Evolutionary conservation across 2,888 invertebrate species (phyloP), one percentile per base, ranked within the genome.

Genomic region (Empis livida): DNA sequence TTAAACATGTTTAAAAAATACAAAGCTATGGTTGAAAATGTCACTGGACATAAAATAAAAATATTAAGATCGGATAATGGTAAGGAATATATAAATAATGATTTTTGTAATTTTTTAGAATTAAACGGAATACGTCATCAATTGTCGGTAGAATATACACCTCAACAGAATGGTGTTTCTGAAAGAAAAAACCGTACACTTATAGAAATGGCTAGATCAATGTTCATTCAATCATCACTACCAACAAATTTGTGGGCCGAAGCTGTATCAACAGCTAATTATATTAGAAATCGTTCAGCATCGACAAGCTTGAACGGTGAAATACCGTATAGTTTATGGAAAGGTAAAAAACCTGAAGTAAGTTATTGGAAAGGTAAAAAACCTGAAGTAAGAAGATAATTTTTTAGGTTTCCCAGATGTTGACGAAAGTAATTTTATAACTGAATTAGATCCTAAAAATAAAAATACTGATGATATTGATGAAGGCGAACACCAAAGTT

Each of bases 21-120:
- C 10, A 44, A 44, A 44, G 14, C 44, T 20, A n/a, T 37, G 23
- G 17, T 37, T 35, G 44, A 44, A 37, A 44, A 39, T 44, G 15
- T 44, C 30, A 39, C 17, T 39, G 44, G 44, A 11, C 13, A 16
- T 23, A 8, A 10, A n/a, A 45, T 39, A 6, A 45, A 45, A 30
- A 15, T 37, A 5, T 5, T 39, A 3, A 3, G 44, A 11, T 16
- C 39, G 10, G 31, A 44, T 13, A 44, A 44, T 30, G 39, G 44
- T 3, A 16, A 30, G 14, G 39, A 44, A 35, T 39, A 39, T 30
- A 11, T 17, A 16, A 39, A 30, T 16, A 31, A 27, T 8, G 20
- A 39, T 3, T 45, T 44, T 17, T 13, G 13, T 1, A 4, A n/a
- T 14, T 44, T 27, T 39, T 23, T 44, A 15, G 17, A 27, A 10